Base-by-base conservation (phyloP, 92 coral and sea anemone genomes). In the Blastomussa wellsi region DNA sequence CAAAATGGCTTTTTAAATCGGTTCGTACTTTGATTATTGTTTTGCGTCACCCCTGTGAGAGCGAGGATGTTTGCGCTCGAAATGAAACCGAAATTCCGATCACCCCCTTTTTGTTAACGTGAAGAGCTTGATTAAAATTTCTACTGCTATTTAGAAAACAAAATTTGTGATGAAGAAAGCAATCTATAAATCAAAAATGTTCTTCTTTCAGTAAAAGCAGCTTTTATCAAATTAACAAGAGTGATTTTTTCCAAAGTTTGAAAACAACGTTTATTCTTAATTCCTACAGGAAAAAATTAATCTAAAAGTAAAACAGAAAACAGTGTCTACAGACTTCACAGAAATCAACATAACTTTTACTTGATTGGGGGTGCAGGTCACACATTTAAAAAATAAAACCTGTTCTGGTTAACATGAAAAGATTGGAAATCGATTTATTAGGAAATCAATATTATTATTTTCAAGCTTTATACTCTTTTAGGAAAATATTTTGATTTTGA, bases 61-160 rank as follows among this genome's bases (percentile, higher is more conserved):
- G 52, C 39, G 24, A 76, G 15, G 86, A 52, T 71, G 86, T 37
- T 82, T 82, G 65, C 78, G 39, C 33, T 24, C 47, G 78, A 52
- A 37, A 70, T 70, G 86, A 47, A 82, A 82, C 71, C 17, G 68
- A 53, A 82, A 36, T 49, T 48, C 48, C 70, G 28, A 70, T 49
- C 84, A 60, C 31, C 38, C 44, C n/a, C 42, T 76, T 44, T 67
- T 31, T 67, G 19, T 41, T 53, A 82, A 82, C 14, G 53, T 35
- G 7, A 38, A 26, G 37, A 60, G 55, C n/a, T 80, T 80, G 75
- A 80, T 72, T 70, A 71, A 71, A 82, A 70, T 20, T 53, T 77
- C 68, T 77, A 33, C 39, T 19, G 22, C 72, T 29, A 42, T 51
- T 35, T 20, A 70, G 65, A 48, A 16, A 19, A 4, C 38, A 32